These are phyloP conservation scores for Etheostoma nigrum DNA, from an alignment of 2,797 vertebrate genomes.

Conservation along the genomic window DNA sequence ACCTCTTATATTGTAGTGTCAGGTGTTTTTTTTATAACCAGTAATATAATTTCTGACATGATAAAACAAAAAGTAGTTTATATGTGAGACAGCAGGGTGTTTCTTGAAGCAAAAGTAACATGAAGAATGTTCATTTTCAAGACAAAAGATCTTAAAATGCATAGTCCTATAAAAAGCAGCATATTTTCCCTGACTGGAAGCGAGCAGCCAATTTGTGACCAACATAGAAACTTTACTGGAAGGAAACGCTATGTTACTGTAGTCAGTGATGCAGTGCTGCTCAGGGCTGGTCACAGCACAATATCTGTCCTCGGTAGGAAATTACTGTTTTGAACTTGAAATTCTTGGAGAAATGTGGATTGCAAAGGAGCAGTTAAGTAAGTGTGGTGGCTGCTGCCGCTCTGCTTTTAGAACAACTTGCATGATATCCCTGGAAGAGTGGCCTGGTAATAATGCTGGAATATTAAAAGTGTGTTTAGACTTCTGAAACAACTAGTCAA, in stretches of 20 bases:
- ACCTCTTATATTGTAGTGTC: neutral
- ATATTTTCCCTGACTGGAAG: slow-evolving; percentile 67
- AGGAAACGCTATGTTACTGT: slow-evolving; percentile 68
- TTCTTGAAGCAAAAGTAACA: slow-evolving; percentile 32
- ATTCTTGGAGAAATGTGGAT: slow-evolving; percentile 49
- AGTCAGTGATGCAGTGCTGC: slow-evolving; percentile 56
- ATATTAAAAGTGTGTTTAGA: slow-evolving; percentile 25
- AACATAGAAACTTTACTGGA: slow-evolving; percentile 79
- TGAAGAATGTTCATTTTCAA: slow-evolving; percentile 56
- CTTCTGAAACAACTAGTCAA: slow-evolving; percentile 3
- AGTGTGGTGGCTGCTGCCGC: slow-evolving; percentile 33
- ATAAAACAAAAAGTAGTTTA: slow-evolving; percentile 23
- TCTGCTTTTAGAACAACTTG: slow-evolving; percentile 39
- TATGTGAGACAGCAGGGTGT: slow-evolving; percentile 5
- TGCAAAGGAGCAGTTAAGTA: slow-evolving; percentile 54
- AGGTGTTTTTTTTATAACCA: slow-evolving; percentile 5
- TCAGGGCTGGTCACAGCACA: slow-evolving; percentile 55
- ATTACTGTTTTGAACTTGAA: slow-evolving; percentile 56
- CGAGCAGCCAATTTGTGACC: slow-evolving; percentile 75
- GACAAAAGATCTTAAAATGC: slow-evolving; percentile 72
- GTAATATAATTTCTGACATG: neutral
- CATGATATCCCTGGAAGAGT: slow-evolving; percentile 3
- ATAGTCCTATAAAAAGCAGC: slow-evolving; percentile 69
- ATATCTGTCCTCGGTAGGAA: slow-evolving; percentile 64
- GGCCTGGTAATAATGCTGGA: slow-evolving; percentile 12